Base-by-base conservation (phyloP, 53 echinoderm and acorn worm genomes). In the Glandiceps talaboti region DNA sequence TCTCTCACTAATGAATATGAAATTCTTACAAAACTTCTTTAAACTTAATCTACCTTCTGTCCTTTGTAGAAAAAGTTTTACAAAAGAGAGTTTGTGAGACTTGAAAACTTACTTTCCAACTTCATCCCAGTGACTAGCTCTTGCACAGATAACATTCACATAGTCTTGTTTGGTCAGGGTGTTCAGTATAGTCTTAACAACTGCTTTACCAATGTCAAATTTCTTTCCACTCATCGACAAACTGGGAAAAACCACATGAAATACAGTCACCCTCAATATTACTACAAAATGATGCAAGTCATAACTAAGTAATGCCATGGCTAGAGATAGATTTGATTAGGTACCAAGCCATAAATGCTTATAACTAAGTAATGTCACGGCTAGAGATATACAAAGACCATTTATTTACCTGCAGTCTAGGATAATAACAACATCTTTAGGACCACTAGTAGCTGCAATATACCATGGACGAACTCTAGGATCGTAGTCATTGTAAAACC, bases 401-500 rank as follows among this genome's bases (percentile, higher is more conserved):
- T n/a, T n/a, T n/a, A n/a, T 79, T 10, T 26, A 96, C 97, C 97
- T 93, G 89, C 97, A 96, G 73, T 93, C 97, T 27, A 95, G 75
- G 25, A 96, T 85, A 74, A 96, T 96, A 77, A 96, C 97, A 1
- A 96, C 97, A 84, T 96, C 97, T 82, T 96, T 96, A 30, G 97
- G 97, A n/a, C 93, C 97, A 82, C 97, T 96, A 30, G 97, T 96
- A 28, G 92, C 97, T n/a, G 93, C 87, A 29, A 96, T 96, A 77
- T 93, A 96, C 97, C 97, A 96, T 26, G 97, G 89, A 25, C 97
- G 76, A 26, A 96, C 82, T 30, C 97, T 79, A 0, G 97, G 93
- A 30, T 96, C 97, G 33, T 95, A 96, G 81, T 96, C 97, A 14
- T 93, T 93, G 82, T 96, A 96, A 79, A 96, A 96, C 0, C 97